Evolutionary conservation across 2,797 vertebrate species (phyloP), one percentile per base, ranked within the genome.

Genomic region (Phoebastria nigripes): DNA sequence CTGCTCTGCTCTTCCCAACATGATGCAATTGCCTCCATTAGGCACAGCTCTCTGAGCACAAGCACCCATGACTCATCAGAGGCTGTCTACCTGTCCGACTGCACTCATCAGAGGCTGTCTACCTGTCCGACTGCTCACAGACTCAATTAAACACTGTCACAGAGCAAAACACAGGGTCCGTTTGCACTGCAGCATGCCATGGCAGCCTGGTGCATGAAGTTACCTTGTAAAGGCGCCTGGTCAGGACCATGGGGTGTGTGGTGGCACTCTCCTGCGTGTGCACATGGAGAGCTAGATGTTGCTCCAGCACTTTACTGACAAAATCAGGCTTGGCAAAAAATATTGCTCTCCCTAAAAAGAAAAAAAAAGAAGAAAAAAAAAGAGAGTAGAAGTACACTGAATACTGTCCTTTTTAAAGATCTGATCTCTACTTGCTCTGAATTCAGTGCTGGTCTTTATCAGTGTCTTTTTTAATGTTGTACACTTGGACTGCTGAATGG

Each of bases 1-100:
- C 77, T 95, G 25, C 35, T 65, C 63, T 44, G 55, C 55, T 37
- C 71, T 93, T 89, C 51, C 56, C 87, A 58, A 2, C 6, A 1
- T 94, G 90, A 93, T 93, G 92, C 76, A 96, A 95, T 82, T 89
- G 15, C 55, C 67, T 80, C 22, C 49, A 90, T 94, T 83, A 93
- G 65, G 44, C 77, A 84, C 14, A 87, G 74, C 15, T 87, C 49
- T 31, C 35, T 22, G 19, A 73, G 58, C 83, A 65, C 72, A 58
- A 58, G 89, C 35, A 47, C 24, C 29, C 29, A 0, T 96, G 96
- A 96, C 31, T 96, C 96, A 96, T 5, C 3, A 4, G 62, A 39
- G 21, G n/a, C n/a, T 56, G 35, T 71, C 84, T 87, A 37, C 37
- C 37, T 37, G 37, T 37, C 37, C 37, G 62, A 37, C 76, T n/a